Conservation (phyloP, 2,888 invertebrate species). For the Drosophila eohydei region DNA sequence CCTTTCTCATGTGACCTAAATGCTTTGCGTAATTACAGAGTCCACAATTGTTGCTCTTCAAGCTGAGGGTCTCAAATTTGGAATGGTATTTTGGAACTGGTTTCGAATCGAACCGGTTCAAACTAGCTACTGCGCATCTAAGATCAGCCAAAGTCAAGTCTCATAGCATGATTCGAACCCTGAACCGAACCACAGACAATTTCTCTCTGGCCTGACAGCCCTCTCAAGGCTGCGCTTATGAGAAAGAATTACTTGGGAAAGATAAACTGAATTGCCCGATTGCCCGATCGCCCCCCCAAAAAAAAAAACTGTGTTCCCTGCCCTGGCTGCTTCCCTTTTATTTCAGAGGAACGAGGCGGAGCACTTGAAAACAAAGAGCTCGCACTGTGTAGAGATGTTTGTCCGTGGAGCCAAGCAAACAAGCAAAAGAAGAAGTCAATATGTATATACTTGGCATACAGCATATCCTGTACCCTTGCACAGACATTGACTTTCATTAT, state of each 20-base stretch:
- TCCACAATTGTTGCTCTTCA: slow-evolving; percentile 5
- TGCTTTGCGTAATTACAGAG: slow-evolving; percentile 50
- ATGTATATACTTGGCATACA: slow-evolving; percentile 24
- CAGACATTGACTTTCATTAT: slow-evolving; percentile 80
- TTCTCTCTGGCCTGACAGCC: not conserved
- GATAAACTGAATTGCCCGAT: slow-evolving; percentile 31
- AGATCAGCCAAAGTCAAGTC: not conserved
- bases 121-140: not conserved
- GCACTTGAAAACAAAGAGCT: slow-evolving; percentile 54
- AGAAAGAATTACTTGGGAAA: slow-evolving; percentile 55
- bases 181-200: not conserved
- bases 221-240: not conserved
- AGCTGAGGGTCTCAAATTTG: not conserved
- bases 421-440: slow-evolving; percentile 4
- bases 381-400: slow-evolving; percentile 48
- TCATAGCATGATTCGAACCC: not conserved
- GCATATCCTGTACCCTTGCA: slow-evolving; percentile 79
- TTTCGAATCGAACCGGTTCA: not conserved
- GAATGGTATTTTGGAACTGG: not conserved
- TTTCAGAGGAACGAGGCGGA: slow-evolving; percentile 9
- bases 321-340: slow-evolving; percentile 4
- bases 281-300: slow-evolving; percentile 22
- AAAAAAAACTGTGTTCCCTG: not conserved
- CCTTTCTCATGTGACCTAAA: slow-evolving; percentile 7
- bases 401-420: slow-evolving; percentile 15